Conservation (phyloP, 2,888 invertebrate genomes). For the Eupsilia transversa region DNA sequence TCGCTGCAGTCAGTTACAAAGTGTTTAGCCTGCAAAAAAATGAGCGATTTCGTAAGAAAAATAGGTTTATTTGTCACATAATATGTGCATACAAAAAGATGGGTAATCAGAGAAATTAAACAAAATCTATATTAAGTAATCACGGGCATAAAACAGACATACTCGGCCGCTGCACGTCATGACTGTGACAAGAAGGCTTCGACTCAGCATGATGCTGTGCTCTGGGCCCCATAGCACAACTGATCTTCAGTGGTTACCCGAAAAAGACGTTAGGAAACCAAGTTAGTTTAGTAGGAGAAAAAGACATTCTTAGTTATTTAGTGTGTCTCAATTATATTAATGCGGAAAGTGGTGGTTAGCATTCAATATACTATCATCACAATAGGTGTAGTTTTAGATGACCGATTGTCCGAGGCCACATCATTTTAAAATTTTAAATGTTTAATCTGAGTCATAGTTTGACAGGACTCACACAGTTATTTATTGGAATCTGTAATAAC, state of each 20-base stretch:
- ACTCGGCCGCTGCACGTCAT: no score
- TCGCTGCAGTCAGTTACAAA: background rate
- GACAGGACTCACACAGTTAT: background rate
- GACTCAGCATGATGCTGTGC: no score
- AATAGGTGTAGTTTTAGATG: background rate
- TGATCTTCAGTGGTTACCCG: no score
- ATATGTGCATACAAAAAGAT: no score
- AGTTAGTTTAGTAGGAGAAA: background rate
- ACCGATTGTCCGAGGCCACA: background rate
- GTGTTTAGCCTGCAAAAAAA: background rate
- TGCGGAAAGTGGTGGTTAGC: background rate
- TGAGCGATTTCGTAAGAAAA: background rate
- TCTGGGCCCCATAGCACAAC: no score
- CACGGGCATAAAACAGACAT: no score
- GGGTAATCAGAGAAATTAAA: no score
- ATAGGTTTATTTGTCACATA: no score
- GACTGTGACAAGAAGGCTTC: no score
- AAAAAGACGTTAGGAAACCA: no score
- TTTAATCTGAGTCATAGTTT: background rate
- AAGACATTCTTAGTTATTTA: background rate
- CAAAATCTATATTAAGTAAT: no score
- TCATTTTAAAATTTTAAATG: constrained; percentile 9
- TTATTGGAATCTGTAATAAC: constrained; percentile 16
- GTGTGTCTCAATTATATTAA: background rate
- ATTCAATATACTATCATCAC: background rate